These are phyloP conservation scores for Drosophila takahashii DNA, from an alignment of 1,140 invertebrate species.

Conservation along the genomic window DNA sequence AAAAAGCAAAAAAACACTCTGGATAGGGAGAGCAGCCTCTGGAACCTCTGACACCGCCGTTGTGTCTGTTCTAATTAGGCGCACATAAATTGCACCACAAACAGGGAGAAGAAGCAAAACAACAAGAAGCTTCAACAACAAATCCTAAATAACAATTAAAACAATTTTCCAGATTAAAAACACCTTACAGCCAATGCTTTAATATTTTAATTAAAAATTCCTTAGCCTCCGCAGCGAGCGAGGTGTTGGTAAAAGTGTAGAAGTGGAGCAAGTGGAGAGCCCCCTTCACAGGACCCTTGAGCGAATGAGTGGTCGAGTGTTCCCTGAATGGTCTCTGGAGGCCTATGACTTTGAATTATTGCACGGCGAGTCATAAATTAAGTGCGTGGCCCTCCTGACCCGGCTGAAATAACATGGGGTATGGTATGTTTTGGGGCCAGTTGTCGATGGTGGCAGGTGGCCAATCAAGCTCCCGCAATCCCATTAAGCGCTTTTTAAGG, in stretches of 20 bases:
- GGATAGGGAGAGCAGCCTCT: background rate
- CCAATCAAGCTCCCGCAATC: conserved; percentile 24
- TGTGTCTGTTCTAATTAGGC: conserved; percentile 78
- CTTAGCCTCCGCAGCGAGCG: conserved; percentile 27
- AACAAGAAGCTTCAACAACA: conserved; percentile 45
- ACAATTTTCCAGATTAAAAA: conserved; percentile 83
- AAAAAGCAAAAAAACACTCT: conserved; percentile 23
- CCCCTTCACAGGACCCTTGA: conserved; percentile 37
- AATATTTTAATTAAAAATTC: conserved; percentile 84
- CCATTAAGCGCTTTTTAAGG: background rate
- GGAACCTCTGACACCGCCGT: conserved; percentile 50
- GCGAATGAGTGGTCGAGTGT: conserved; percentile 61
- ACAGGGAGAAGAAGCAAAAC: conserved; percentile 4
- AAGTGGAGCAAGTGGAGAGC: background rate
- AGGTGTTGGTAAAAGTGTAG: conserved; percentile 28
- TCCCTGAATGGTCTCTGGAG: conserved; percentile 73
- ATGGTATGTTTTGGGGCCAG: background rate
- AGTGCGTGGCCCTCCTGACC: conserved; percentile 51
- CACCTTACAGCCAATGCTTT: conserved; percentile 76
- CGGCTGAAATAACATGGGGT: background rate
- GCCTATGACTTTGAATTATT: conserved; percentile 83
- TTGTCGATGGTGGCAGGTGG: conserved; percentile 14
- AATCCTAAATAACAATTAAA: conserved; percentile 84
- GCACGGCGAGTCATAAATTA: conserved; percentile 80
- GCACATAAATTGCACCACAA: conserved; percentile 69